Percentiles rank a stretch among this genome's conserved stretches.
Conservation (phyloP, 2,113 vertebrate genomes). For the Nestor notabilis region DNA sequence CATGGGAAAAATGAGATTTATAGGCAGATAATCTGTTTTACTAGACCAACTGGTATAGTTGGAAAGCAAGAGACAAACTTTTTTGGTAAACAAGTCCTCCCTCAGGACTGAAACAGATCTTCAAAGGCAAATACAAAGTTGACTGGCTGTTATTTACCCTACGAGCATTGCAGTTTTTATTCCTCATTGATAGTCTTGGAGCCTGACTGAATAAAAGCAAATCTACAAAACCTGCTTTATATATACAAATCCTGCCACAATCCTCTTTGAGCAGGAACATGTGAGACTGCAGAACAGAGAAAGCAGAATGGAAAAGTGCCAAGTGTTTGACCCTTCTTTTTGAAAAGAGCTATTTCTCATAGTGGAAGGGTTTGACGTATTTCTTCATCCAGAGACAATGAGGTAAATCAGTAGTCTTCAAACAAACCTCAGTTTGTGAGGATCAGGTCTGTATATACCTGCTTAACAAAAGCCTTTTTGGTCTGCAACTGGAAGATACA, state of each 20-base stretch:
- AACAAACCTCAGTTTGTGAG: neutral
- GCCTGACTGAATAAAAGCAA: neutral
- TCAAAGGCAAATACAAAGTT: neutral
- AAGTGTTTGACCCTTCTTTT: neutral
- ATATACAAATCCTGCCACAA: neutral
- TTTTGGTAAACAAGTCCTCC: slow-evolving; percentile 8
- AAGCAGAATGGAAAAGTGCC: neutral
- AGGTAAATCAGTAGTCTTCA: neutral
- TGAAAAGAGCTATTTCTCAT: neutral
- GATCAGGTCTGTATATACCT: neutral
- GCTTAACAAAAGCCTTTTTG: neutral
- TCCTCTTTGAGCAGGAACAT: neutral
- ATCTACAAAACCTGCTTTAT: neutral
- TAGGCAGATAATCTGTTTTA: neutral
- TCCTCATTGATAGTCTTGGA: neutral
- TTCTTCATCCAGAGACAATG: neutral
- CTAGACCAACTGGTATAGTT: neutral
- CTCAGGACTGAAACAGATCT: neutral
- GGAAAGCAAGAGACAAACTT: neutral
- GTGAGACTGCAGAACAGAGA: neutral
- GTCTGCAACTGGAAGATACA: neutral
- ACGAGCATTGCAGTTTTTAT: neutral
- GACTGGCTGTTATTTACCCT: neutral
- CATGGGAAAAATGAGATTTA: neutral
- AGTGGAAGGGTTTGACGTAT: neutral